phyloP scores from a whole-genome alignment of 2,113 vertebrate species.

The Pteruthius melanotis region DNA sequence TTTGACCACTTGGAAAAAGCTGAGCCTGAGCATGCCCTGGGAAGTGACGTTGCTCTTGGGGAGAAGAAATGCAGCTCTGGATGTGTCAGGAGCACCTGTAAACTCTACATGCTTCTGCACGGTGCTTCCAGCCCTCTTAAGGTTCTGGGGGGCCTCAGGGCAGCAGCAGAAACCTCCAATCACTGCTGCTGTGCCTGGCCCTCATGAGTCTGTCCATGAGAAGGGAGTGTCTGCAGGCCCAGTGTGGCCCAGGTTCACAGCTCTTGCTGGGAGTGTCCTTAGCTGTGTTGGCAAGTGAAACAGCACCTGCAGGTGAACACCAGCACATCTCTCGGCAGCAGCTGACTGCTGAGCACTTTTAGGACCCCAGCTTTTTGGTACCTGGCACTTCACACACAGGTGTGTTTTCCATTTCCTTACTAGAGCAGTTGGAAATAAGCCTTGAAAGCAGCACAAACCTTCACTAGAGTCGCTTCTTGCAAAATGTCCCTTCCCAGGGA shows the following conservation, averaged over 20 bases:
- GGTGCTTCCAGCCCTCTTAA: not conserved
- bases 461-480: not conserved
- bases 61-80: not conserved
- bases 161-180: not conserved
- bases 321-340: not conserved
- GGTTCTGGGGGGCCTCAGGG: not conserved
- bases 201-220: rapidly evolving
- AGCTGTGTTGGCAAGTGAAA: not conserved
- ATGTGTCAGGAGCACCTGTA: not conserved
- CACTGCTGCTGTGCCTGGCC: not conserved
- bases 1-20: not conserved
- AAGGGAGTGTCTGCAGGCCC: not conserved
- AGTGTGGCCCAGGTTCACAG: rapidly evolving
- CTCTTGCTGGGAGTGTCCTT: not conserved
- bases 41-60: rapidly evolving
- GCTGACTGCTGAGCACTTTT: rapidly evolving
- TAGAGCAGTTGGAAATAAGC: not conserved
- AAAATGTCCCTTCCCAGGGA: constrained; percentile 74
- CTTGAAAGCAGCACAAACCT: not conserved
- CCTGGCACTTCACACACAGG: rapidly evolving
- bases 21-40: not conserved
- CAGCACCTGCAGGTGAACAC: rapidly evolving
- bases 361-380: not conserved
- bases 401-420: not conserved
- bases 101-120: not conserved